Evolutionary conservation across 2,888 invertebrate genomes (phyloP).

Genomic region (Dromius quadrimaculatus): DNA sequence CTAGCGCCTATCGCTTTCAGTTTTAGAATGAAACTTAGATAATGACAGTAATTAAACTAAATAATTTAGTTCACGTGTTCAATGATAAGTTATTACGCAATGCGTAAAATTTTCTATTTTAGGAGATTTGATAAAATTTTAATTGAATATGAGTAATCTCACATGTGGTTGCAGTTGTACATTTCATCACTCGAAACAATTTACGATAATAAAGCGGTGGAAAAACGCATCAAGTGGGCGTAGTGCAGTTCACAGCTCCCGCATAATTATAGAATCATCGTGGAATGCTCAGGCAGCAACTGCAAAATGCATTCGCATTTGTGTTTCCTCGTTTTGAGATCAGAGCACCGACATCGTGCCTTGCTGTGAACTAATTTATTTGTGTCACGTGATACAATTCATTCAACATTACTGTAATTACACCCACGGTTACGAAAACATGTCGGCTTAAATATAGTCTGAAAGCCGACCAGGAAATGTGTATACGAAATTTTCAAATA

Average conservation of each 20-base stretch:
- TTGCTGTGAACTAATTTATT: slow-evolving; percentile 31
- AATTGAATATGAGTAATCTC: not conserved
- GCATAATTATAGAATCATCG: slow-evolving; percentile 41
- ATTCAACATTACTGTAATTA: slow-evolving; percentile 43
- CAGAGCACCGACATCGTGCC: not conserved
- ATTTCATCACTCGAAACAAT: slow-evolving; percentile 17
- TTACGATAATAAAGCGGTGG: slow-evolving; percentile 11
- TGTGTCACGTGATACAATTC: slow-evolving; percentile 38
- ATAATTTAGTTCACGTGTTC: slow-evolving; percentile 40
- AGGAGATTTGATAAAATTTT: not conserved
- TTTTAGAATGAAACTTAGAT: slow-evolving; percentile 38
- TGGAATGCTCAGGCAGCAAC: not conserved
- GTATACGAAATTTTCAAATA: too few species aligned
- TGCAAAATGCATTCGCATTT: slow-evolving; percentile 10
- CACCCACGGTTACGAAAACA: slow-evolving; percentile 35
- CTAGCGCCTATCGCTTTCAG: slow-evolving; percentile 36
- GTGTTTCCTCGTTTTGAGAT: slow-evolving; percentile 29
- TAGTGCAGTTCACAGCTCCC: slow-evolving; percentile 34
- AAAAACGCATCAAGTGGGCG: slow-evolving; percentile 24
- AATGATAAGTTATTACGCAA: slow-evolving; percentile 34
- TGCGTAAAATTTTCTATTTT: not conserved
- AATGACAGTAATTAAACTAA: slow-evolving; percentile 46
- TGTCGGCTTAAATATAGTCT: slow-evolving; percentile 30
- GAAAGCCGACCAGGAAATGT: slow-evolving; percentile 14
- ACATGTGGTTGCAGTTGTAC: not conserved